These are phyloP conservation scores for Cebidichthys violaceus DNA, from an alignment of 2,113 vertebrate species.

Conservation along the genomic window DNA sequence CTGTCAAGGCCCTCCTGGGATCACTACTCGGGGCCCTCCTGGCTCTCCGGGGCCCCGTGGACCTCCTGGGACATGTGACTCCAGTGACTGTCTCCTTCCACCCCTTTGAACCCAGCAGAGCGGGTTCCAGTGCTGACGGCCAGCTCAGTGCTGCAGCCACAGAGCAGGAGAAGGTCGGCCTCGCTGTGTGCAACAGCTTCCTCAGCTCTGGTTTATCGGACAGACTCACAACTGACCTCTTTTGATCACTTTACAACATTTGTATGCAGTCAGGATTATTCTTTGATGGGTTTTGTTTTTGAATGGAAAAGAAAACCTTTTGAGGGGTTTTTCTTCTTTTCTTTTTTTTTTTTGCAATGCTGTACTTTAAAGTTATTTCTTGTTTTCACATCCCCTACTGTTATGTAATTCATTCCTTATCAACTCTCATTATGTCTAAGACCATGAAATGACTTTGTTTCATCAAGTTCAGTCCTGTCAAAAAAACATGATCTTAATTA, in stretches of 20 bases:
- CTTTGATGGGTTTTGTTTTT: slow-evolving; percentile 60
- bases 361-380: slow-evolving; percentile 63
- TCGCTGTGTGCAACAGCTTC: slow-evolving; percentile 40
- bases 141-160: slow-evolving; percentile 39
- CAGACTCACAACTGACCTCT: slow-evolving; percentile 60
- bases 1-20: slow-evolving; percentile 82
- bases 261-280: slow-evolving; percentile 47
- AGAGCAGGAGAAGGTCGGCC: slow-evolving; percentile 1
- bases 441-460: slow-evolving; percentile 74
- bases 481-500: slow-evolving; percentile 65
- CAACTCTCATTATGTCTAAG: slow-evolving; percentile 66
- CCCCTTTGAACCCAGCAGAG: slow-evolving; percentile 67
- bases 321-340: not conserved
- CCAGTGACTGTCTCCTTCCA: slow-evolving; percentile 87
- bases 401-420: slow-evolving; percentile 82
- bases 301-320: slow-evolving; percentile 47
- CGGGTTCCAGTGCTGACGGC: slow-evolving; percentile 19
- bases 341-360: slow-evolving; percentile 19
- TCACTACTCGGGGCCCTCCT: slow-evolving; percentile 82
- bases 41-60: slow-evolving; percentile 89
- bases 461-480: slow-evolving; percentile 55
- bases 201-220: slow-evolving; percentile 22
- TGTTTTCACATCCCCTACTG: slow-evolving; percentile 67
- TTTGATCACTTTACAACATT: slow-evolving; percentile 48
- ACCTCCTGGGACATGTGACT: slow-evolving; percentile 88